Conservation (phyloP, 2,888 invertebrate species). For the Synanthedon andrenaeformis region DNA sequence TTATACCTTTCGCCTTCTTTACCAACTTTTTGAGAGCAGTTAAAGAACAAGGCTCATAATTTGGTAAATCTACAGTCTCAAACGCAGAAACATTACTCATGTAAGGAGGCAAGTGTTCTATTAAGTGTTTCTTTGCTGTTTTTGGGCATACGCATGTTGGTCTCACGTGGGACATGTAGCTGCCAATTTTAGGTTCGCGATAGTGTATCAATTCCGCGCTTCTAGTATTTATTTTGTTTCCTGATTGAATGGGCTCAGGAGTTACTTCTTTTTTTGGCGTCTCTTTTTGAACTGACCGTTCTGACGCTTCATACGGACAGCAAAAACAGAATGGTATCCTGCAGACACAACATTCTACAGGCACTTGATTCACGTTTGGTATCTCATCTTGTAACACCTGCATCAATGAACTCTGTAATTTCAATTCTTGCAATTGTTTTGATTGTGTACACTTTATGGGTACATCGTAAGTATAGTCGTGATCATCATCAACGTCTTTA, state of each 20-base stretch:
- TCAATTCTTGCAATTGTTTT: slow-evolving; percentile 28
- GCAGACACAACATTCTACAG: slow-evolving; percentile 30
- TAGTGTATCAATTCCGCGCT: slow-evolving; percentile 25
- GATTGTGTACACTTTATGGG: slow-evolving; percentile 33
- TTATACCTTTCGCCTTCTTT: slow-evolving; percentile 21
- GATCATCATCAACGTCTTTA: slow-evolving; percentile 30
- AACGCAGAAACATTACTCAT: slow-evolving; percentile 42
- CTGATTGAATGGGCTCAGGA: slow-evolving; percentile 11
- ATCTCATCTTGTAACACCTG: slow-evolving; percentile 46
- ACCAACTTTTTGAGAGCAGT: slow-evolving; percentile 30
- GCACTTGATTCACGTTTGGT: slow-evolving; percentile 28
- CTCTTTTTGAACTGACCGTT: slow-evolving; percentile 4
- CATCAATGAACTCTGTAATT: slow-evolving; percentile 46
- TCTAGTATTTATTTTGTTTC: slow-evolving; percentile 25
- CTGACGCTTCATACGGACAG: slow-evolving; percentile 16
- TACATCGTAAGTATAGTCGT: slow-evolving; percentile 29
- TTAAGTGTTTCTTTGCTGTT: slow-evolving; percentile 38
- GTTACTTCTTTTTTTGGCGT: not conserved
- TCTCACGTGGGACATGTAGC: slow-evolving; percentile 32
- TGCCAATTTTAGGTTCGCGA: slow-evolving; percentile 47
- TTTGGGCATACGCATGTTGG: slow-evolving; percentile 38
- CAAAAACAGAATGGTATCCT: slow-evolving; percentile 38
- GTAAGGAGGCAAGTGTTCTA: slow-evolving; percentile 45
- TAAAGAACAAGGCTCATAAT: slow-evolving; percentile 39
- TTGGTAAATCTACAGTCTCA: slow-evolving; percentile 28